Percentiles rank a stretch among this genome's conserved stretches.
phyloP scores from a whole-genome alignment of 35 echinoderm and acorn worm genomes.

The Strongylocentrotus purpuratus region DNA sequence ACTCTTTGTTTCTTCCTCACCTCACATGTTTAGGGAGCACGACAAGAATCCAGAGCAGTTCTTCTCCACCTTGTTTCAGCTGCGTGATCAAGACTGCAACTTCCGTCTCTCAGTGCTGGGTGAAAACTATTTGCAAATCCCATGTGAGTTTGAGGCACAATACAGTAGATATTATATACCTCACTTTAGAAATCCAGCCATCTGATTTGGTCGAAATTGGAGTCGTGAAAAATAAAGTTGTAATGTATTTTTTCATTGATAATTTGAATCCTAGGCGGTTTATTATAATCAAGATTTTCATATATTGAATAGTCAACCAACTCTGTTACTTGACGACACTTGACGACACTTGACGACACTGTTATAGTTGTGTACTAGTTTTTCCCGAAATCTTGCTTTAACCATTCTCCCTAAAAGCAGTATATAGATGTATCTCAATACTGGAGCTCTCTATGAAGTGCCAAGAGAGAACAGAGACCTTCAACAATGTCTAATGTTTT shows the following conservation, averaged over 20 bases:
- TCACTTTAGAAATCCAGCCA: too few relatives aligned
- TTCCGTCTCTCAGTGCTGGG: constrained; percentile 88
- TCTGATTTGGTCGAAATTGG: too few relatives aligned
- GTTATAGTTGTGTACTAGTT: too few relatives aligned
- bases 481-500: background rate
- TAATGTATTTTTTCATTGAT: background rate
- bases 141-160: constrained; percentile 56
- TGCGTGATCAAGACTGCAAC: constrained; percentile 59
- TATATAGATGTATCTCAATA: too few relatives aligned
- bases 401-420: too few relatives aligned
- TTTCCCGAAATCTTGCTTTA: too few relatives aligned
- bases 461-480: background rate
- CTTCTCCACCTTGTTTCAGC: constrained; percentile 71
- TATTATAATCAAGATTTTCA: too few relatives aligned
- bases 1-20: background rate
- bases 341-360: too few relatives aligned
- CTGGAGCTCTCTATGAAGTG: too few relatives aligned
- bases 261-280: background rate
- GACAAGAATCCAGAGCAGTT: constrained; percentile 95
- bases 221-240: too few relatives aligned
- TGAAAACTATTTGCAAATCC: constrained; percentile 77
- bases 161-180: too few relatives aligned
- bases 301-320: background rate
- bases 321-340: too few relatives aligned
- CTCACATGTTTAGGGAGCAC: constrained; percentile 82